Conservation (phyloP, 2,113 vertebrate genomes). For the Lepisosteus oculatus region DNA sequence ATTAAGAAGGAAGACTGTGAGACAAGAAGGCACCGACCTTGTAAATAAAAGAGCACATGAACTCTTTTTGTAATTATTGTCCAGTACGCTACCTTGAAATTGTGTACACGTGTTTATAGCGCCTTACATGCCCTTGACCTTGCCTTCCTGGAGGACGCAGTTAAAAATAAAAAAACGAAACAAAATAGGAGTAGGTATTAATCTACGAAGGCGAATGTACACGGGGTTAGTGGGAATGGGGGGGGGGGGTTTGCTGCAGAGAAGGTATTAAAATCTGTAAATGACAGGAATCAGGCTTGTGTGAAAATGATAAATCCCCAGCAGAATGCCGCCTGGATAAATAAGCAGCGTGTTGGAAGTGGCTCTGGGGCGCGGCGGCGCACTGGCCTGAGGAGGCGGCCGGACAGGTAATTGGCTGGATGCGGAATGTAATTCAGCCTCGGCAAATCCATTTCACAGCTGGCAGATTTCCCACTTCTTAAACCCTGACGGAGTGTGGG, state of each 20-base stretch:
- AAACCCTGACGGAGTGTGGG: conserved; percentile 14
- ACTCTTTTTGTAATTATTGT: neutral
- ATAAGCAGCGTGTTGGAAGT: conserved; percentile 23
- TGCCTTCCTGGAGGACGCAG: conserved; percentile 1
- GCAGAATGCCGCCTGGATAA: conserved; percentile 29
- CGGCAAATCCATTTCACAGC: conserved; percentile 50
- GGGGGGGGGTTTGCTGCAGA: neutral
- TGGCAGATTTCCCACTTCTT: conserved; percentile 24
- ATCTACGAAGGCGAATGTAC: neutral
- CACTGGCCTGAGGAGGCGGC: conserved; percentile 23
- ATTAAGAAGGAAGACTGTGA: too few species aligned
- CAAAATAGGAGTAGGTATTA: too few species aligned
- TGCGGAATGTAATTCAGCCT: conserved; percentile 46
- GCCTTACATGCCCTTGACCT: neutral
- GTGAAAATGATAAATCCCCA: conserved; percentile 36
- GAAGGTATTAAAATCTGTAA: conserved; percentile 30
- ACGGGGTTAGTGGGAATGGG: neutral
- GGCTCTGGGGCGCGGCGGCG: neutral
- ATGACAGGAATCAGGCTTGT: conserved; percentile 34
- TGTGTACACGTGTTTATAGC: neutral
- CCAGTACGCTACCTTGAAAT: neutral
- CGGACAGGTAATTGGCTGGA: conserved; percentile 48
- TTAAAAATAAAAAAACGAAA: neutral
- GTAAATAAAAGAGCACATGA: neutral
- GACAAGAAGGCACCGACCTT: too few species aligned